These are phyloP conservation scores for Cryptocephalus primarius DNA, from an alignment of 2,888 invertebrate species.

Conservation along the genomic window DNA sequence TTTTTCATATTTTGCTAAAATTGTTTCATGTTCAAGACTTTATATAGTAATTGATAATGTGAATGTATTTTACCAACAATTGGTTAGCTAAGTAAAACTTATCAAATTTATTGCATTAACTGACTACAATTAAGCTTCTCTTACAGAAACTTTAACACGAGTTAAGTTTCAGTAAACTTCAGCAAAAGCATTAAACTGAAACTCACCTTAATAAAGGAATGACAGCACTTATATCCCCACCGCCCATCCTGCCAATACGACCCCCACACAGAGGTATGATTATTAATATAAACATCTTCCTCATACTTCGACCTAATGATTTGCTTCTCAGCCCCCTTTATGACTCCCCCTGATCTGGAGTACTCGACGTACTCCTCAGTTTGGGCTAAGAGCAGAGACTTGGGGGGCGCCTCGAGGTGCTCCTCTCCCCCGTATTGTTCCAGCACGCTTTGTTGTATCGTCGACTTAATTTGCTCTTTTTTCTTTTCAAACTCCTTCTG, in stretches of 20 bases:
- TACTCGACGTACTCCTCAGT: constrained; percentile 95
- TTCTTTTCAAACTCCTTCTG: constrained; percentile 83
- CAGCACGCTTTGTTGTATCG: constrained; percentile 73
- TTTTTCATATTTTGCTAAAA: no score
- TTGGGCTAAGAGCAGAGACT: constrained; percentile 83
- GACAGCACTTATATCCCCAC: constrained; percentile 97
- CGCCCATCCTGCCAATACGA: constrained; percentile 86
- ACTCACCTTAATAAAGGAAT: constrained; percentile 68
- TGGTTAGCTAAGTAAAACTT: no score
- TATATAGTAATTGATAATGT: no score
- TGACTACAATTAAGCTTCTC: no score
- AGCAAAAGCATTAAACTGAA: constrained; percentile 1
- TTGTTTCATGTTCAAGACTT: no score
- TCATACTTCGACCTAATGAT: constrained; percentile 80
- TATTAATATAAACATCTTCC: constrained; percentile 85
- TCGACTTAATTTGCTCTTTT: constrained; percentile 79
- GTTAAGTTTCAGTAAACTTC: no score
- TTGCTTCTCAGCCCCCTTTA: constrained; percentile 80
- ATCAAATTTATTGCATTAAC: no score
- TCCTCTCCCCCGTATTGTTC: constrained; percentile 94
- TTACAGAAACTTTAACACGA: no score
- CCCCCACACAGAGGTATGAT: constrained; percentile 93
- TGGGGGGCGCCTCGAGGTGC: constrained; percentile 78
- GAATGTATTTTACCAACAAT: no score
- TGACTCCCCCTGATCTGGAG: constrained; percentile 81